Percentiles rank a stretch among this genome's conserved stretches.
phyloP scores from a whole-genome alignment of 2,888 invertebrate species.

The Sussaba pulchella region DNA sequence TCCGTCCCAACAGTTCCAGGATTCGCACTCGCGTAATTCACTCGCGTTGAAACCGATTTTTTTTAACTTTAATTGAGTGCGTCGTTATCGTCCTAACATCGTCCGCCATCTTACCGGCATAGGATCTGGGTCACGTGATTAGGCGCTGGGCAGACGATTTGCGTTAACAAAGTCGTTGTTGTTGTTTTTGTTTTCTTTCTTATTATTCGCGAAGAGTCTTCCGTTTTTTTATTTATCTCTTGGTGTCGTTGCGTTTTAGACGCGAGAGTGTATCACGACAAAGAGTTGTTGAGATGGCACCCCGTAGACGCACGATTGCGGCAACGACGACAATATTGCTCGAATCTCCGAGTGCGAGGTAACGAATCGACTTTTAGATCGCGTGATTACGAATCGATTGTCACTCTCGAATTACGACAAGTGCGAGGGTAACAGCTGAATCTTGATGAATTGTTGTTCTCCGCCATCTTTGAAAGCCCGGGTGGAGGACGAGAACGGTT shows the following conservation, averaged over 20 bases:
- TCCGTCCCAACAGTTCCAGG: neutral
- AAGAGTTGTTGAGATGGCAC: constrained; percentile 40
- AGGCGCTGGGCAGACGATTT: neutral
- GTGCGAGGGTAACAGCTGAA: too few species aligned
- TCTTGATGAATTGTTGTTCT: too few species aligned
- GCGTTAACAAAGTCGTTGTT: constrained; percentile 1
- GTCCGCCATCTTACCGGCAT: constrained; percentile 27
- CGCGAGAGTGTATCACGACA: neutral
- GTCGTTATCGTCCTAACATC: constrained; percentile 3
- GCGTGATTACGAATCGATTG: too few species aligned
- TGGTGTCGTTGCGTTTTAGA: neutral
- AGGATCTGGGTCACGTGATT: constrained; percentile 53
- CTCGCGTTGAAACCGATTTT: neutral
- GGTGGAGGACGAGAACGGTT: too few species aligned
- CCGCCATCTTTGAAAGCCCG: too few species aligned
- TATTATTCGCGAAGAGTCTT: too few species aligned
- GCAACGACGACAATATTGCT: constrained; percentile 48
- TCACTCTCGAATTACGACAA: too few species aligned
- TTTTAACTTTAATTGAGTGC: neutral
- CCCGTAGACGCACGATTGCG: constrained; percentile 44
- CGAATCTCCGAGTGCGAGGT: constrained; percentile 42
- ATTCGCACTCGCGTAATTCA: neutral
- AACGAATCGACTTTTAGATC: constrained; percentile 38
- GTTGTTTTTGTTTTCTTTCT: neutral
- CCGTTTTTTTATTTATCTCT: neutral